Evolutionary conservation across 2,888 invertebrate genomes (phyloP).

Genomic region (Sthenelais limicola): DNA sequence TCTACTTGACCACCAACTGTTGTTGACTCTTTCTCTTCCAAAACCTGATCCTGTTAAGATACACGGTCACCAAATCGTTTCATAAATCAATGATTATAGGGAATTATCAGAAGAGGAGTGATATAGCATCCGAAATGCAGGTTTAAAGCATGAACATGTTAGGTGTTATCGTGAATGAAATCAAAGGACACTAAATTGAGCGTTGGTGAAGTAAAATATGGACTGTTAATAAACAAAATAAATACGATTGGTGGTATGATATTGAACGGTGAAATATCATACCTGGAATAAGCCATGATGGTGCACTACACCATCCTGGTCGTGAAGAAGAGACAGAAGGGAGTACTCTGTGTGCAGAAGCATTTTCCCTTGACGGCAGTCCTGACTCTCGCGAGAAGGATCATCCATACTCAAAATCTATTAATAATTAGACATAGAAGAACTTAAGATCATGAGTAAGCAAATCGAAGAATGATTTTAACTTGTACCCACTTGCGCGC

Average conservation of each 20-base stretch:
- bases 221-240: too few species aligned
- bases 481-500: background rate
- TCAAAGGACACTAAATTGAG: too few species aligned
- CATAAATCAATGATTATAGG: background rate
- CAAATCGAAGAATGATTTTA: background rate
- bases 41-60: constrained; percentile 78
- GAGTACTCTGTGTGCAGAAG: constrained; percentile 84
- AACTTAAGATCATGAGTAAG: background rate
- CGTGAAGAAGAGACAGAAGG: constrained; percentile 79
- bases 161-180: background rate
- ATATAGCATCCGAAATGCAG: background rate
- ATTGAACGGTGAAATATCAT: constrained; percentile 46
- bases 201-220: too few species aligned
- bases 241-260: too few species aligned
- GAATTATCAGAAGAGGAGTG: background rate
- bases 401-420: constrained; percentile 65
- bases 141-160: background rate
- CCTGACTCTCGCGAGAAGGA: constrained; percentile 78
- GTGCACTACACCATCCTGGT: constrained; percentile 82
- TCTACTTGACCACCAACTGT: constrained; percentile 71
- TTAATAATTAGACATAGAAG: constrained; percentile 27
- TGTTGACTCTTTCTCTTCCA: constrained; percentile 77
- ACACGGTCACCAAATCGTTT: background rate
- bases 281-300: constrained; percentile 86
- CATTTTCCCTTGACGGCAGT: constrained; percentile 85